Percentiles rank a stretch among this genome's conserved stretches.
Conservation (phyloP, 2,888 invertebrate genomes). For the Lithophane socia region DNA sequence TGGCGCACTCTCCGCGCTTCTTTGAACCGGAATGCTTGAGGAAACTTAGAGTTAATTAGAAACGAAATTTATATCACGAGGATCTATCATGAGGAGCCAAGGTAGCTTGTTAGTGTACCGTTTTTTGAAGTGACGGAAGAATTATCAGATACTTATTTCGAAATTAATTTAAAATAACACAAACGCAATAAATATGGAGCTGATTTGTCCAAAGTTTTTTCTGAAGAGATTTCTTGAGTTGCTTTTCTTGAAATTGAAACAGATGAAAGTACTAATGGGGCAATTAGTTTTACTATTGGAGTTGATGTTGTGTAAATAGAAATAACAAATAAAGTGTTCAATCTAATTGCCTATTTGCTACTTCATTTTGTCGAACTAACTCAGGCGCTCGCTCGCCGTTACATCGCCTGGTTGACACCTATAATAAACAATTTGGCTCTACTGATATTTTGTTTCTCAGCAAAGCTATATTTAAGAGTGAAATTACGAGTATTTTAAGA, state of each 20-base stretch:
- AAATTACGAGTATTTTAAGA: too few species aligned
- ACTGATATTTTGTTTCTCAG: too few species aligned
- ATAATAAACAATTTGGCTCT: too few species aligned
- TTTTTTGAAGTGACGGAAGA: conserved; percentile 55
- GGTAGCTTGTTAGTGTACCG: conserved; percentile 58
- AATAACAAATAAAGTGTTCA: neutral
- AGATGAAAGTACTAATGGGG: conserved; percentile 19
- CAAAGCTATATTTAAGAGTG: too few species aligned
- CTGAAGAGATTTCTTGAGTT: conserved; percentile 4
- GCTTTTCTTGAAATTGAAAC: conserved; percentile 6
- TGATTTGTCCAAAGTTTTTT: conserved; percentile 7
- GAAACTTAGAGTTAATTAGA: conserved; percentile 84
- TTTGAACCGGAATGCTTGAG: conserved; percentile 79
- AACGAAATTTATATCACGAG: conserved; percentile 80
- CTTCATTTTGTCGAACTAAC: too few species aligned
- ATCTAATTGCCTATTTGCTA: too few species aligned
- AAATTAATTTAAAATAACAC: conserved; percentile 46
- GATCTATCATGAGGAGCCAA: conserved; percentile 67
- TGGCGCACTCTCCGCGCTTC: conserved; percentile 80
- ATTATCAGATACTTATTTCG: conserved; percentile 45
- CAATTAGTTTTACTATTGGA: conserved; percentile 7
- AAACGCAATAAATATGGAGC: conserved; percentile 19
- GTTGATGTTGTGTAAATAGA: neutral
- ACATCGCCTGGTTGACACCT: too few species aligned
- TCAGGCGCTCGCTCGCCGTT: too few species aligned